Evolutionary conservation across 1,140 invertebrate genomes (phyloP).

Genomic region (Anadara kagoshimensis): DNA sequence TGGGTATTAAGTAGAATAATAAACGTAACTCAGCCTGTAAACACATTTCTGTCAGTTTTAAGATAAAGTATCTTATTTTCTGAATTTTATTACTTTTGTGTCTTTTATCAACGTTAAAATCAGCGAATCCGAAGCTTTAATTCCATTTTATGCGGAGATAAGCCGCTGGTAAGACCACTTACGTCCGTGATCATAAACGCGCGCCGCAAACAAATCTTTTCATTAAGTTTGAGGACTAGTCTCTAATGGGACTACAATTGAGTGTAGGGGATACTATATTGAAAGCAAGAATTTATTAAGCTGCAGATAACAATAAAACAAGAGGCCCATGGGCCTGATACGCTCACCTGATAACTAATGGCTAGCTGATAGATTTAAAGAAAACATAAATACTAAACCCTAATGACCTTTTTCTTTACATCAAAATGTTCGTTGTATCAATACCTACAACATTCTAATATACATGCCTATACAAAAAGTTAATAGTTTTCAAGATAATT

Average conservation of each 20-base stretch:
- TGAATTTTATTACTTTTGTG: constrained; percentile 11
- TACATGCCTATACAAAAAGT: too few species aligned
- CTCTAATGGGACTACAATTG: constrained; percentile 32
- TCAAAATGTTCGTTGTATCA: too few species aligned
- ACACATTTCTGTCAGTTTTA: too few species aligned
- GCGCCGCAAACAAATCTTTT: constrained; percentile 37
- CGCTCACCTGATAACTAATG: too few species aligned
- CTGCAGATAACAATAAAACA: constrained; percentile 22
- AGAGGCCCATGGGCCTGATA: too few species aligned
- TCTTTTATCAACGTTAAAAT: neutral
- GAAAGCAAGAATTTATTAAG: constrained; percentile 6
- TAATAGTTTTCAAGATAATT: too few species aligned
- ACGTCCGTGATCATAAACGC: constrained; percentile 19
- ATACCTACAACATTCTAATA: too few species aligned
- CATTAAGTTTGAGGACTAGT: constrained; percentile 18
- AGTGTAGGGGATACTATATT: constrained; percentile 14
- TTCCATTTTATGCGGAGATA: constrained; percentile 32
- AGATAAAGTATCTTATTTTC: constrained; percentile 2
- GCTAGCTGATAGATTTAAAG: too few species aligned
- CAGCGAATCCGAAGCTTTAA: constrained; percentile 16
- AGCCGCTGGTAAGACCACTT: constrained; percentile 21
- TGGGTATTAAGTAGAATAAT: too few species aligned
- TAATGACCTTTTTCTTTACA: too few species aligned
- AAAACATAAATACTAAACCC: too few species aligned
- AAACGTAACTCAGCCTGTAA: too few species aligned